Conservation (phyloP, 2,888 invertebrate species). For the Polymixis lichenea region DNA sequence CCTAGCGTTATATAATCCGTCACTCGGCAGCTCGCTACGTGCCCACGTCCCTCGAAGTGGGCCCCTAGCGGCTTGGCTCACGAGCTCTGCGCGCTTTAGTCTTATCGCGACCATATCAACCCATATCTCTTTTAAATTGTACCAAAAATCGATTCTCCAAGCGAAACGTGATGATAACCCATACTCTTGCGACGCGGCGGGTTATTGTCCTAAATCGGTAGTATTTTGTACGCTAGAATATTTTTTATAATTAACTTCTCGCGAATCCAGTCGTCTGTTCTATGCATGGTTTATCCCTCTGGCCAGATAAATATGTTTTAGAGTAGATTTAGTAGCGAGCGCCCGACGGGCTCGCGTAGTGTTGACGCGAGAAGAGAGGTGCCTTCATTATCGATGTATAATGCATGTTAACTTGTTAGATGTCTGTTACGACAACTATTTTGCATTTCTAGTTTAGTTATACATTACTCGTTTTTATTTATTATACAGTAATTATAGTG, state of each 20-base stretch:
- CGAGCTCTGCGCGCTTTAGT: slow-evolving; percentile 62
- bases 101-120: slow-evolving; percentile 78
- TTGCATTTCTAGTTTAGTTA: slow-evolving; percentile 90
- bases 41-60: slow-evolving; percentile 58
- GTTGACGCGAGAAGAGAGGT: slow-evolving; percentile 78
- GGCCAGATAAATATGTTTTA: slow-evolving; percentile 87
- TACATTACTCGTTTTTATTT: slow-evolving; percentile 88
- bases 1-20: slow-evolving; percentile 74
- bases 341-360: slow-evolving; percentile 40
- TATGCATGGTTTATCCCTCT: slow-evolving; percentile 86
- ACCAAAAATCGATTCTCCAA: slow-evolving; percentile 75
- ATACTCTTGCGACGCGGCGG: slow-evolving; percentile 75
- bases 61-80: slow-evolving; percentile 62
- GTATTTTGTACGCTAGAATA: slow-evolving; percentile 82
- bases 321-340: slow-evolving; percentile 67
- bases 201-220: slow-evolving; percentile 78
- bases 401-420: slow-evolving; percentile 85
- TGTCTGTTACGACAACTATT: slow-evolving; percentile 83
- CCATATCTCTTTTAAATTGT: slow-evolving; percentile 73
- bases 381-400: slow-evolving; percentile 82
- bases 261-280: slow-evolving; percentile 71
- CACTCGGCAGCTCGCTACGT: slow-evolving; percentile 68
- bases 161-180: slow-evolving; percentile 74
- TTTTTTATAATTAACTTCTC: slow-evolving; percentile 74
- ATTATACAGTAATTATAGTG: slow-evolving; percentile 87